Evolutionary conservation across 2,888 invertebrate species (phyloP).

Genomic region (Plebejus anna): DNA sequence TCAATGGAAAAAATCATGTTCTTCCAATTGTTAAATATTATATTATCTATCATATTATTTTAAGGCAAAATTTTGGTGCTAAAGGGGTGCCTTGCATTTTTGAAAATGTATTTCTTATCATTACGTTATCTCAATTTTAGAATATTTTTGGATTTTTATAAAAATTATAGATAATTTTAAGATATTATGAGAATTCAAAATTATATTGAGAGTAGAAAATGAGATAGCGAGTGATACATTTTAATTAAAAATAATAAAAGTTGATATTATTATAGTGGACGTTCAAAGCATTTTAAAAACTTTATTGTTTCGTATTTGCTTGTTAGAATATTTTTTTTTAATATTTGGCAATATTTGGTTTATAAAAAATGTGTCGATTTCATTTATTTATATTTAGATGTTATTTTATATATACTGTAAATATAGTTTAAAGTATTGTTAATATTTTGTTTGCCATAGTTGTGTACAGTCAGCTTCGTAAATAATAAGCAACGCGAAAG

Average conservation of each 20-base stretch:
- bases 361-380: constrained; percentile 1
- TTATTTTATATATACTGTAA: constrained; percentile 24
- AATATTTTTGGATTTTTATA: neutral
- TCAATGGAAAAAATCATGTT: neutral
- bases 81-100: constrained; percentile 35
- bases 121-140: neutral
- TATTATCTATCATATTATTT: constrained; percentile 7
- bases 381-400: constrained; percentile 14
- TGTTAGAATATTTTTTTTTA: neutral
- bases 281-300: neutral
- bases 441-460: constrained; percentile 24
- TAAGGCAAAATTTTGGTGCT: constrained; percentile 35
- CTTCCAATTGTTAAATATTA: constrained; percentile 6
- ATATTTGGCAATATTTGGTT: neutral
- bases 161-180: neutral
- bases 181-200: neutral
- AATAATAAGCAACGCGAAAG: constrained; percentile 20
- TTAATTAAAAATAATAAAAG: neutral
- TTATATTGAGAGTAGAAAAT: neutral
- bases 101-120: neutral
- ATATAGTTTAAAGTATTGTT: constrained; percentile 18
- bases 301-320: neutral
- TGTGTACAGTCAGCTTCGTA: constrained; percentile 26
- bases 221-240: neutral
- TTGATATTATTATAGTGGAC: neutral